These are phyloP conservation scores for Centroberyx gerrardi DNA, from an alignment of 2,797 vertebrate genomes.

Conservation along the genomic window DNA sequence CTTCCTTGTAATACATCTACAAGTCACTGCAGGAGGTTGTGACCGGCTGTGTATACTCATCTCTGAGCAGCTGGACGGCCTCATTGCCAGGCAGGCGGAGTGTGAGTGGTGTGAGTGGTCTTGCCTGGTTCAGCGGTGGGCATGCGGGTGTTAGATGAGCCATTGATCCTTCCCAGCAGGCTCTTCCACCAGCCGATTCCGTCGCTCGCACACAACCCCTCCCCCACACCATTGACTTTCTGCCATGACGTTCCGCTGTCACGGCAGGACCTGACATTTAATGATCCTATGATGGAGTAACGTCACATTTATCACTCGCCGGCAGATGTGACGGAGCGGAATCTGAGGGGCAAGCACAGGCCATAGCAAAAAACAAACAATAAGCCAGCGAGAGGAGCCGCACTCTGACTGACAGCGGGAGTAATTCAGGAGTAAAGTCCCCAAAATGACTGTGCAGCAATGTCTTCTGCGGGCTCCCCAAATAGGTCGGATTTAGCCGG, in stretches of 20 bases:
- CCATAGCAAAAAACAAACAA: constrained; percentile 78
- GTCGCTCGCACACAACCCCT: constrained; percentile 31
- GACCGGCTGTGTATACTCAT: constrained; percentile 68
- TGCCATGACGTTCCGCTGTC: constrained; percentile 89
- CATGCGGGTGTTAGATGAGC: constrained; percentile 86
- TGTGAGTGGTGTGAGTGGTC: constrained; percentile 58
- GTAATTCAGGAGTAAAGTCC: constrained; percentile 57
- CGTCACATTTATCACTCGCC: constrained; percentile 90
- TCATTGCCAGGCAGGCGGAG: constrained; percentile 75
- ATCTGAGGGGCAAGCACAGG: constrained; percentile 84
- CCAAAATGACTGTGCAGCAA: constrained; percentile 47
- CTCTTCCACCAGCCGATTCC: constrained; percentile 70
- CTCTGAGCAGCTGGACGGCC: constrained; percentile 69
- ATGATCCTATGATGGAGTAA: constrained; percentile 91
- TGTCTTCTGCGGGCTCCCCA: constrained; percentile 21
- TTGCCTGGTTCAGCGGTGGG: constrained; percentile 67
- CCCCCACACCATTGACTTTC: constrained; percentile 89
- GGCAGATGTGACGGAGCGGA: constrained; percentile 86
- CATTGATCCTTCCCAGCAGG: constrained; percentile 90
- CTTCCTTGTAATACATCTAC: constrained; percentile 57
- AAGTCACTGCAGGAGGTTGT: constrained; percentile 62
- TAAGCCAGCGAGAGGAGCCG: constrained; percentile 63
- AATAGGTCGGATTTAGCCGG: constrained; percentile 4
- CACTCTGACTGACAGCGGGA: constrained; percentile 77
- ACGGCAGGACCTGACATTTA: constrained; percentile 91